These are phyloP conservation scores for Numida meleagris DNA, from an alignment of 2,113 vertebrate species.

Conservation along the genomic window DNA sequence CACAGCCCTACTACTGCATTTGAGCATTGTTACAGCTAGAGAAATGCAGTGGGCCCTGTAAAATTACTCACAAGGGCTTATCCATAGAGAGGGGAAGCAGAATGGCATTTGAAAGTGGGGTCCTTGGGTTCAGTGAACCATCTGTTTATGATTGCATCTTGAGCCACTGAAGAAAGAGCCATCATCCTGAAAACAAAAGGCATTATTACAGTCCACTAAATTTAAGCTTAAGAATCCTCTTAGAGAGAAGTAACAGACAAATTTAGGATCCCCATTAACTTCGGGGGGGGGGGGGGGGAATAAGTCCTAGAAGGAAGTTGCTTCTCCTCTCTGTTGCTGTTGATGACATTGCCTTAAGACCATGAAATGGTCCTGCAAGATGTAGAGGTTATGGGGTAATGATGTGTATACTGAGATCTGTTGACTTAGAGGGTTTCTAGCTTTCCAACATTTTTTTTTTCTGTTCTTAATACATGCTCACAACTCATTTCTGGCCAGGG, in stretches of 20 bases:
- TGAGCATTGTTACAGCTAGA: not conserved
- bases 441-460: not conserved
- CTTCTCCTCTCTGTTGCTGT: not conserved
- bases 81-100: not conserved
- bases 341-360: not conserved
- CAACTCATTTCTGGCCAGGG: not conserved
- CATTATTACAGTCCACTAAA: not conserved
- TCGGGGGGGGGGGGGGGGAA: too few relatives aligned
- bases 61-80: not conserved
- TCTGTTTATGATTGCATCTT: not conserved
- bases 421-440: not conserved
- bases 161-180: not conserved
- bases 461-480: not conserved
- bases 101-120: not conserved
- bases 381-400: not conserved
- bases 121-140: not conserved
- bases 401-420: not conserved
- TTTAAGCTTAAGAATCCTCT: not conserved
- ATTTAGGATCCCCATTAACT: not conserved
- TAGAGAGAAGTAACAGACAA: not conserved
- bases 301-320: not conserved
- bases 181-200: not conserved
- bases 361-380: not conserved
- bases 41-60: not conserved
- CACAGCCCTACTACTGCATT: not conserved